phyloP scores from a whole-genome alignment of 2,113 vertebrate species.

The Apteryx owenii region DNA sequence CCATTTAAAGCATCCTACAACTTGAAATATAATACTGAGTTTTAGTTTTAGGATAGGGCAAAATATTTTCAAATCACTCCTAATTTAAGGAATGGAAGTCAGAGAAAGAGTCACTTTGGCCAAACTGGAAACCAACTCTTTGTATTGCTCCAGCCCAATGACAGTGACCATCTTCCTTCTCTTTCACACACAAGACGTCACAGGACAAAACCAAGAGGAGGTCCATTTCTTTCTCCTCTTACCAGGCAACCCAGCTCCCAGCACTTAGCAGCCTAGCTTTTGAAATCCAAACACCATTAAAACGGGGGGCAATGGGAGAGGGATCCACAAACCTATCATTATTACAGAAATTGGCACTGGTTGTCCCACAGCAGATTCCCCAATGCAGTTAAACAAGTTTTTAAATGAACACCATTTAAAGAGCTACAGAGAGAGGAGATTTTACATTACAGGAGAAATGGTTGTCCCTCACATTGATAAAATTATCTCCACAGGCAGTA shows the following conservation, averaged over 20 bases:
- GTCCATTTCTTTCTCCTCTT: background rate
- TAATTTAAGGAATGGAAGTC: background rate
- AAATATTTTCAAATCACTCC: background rate
- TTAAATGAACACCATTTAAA: background rate
- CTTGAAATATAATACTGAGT: background rate
- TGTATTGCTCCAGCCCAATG: background rate
- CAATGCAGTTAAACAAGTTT: background rate
- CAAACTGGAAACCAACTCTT: background rate
- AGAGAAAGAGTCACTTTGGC: background rate
- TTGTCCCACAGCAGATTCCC: background rate
- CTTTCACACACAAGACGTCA: background rate
- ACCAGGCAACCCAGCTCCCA: background rate
- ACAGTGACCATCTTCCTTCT: background rate
- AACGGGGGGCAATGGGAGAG: background rate
- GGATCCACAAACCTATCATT: background rate
- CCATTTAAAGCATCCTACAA: background rate
- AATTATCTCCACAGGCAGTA: conserved; percentile 49
- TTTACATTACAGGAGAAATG: background rate
- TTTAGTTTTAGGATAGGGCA: background rate
- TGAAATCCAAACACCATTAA: background rate
- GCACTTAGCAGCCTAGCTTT: background rate
- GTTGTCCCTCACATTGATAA: conserved; percentile 13
- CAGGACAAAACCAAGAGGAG: background rate
- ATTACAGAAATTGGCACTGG: background rate
- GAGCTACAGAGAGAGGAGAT: background rate